Evolutionary conservation across 2,888 invertebrate species (phyloP).

Genomic region (Drosophila kokeensis): DNA sequence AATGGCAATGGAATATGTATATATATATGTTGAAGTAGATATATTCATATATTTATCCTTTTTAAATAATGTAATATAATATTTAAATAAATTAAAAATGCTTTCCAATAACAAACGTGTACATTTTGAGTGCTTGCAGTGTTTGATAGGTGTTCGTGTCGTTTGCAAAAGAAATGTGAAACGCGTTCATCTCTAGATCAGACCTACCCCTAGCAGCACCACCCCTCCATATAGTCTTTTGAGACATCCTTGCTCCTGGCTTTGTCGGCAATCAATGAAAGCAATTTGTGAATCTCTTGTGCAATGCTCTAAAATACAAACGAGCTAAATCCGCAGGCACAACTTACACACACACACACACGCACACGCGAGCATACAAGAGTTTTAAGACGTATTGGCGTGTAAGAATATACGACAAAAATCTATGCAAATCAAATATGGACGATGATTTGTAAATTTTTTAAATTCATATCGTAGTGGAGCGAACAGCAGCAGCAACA

Average conservation of each 20-base stretch:
- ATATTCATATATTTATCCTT: no score
- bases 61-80: no score
- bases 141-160: not conserved
- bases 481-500: slow-evolving; percentile 32
- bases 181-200: not conserved
- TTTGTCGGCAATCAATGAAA: slow-evolving; percentile 76
- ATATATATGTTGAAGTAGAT: no score
- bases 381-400: slow-evolving; percentile 43
- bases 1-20: not conserved
- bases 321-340: slow-evolving; percentile 61
- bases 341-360: slow-evolving; percentile 19
- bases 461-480: slow-evolving; percentile 64
- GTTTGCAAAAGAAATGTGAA: not conserved
- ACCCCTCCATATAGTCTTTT: slow-evolving; percentile 3
- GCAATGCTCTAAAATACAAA: slow-evolving; percentile 67
- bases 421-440: slow-evolving; percentile 77
- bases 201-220: not conserved
- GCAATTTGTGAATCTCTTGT: slow-evolving; percentile 76
- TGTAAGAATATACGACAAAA: slow-evolving; percentile 33
- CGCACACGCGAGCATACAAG: not conserved
- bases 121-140: not conserved
- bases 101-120: not conserved
- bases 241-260: slow-evolving; percentile 32
- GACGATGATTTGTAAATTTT: slow-evolving; percentile 78
- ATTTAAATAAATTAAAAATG: not conserved